Evolutionary conservation across 2,888 invertebrate species (phyloP).

Genomic region (Tachina fera): DNA sequence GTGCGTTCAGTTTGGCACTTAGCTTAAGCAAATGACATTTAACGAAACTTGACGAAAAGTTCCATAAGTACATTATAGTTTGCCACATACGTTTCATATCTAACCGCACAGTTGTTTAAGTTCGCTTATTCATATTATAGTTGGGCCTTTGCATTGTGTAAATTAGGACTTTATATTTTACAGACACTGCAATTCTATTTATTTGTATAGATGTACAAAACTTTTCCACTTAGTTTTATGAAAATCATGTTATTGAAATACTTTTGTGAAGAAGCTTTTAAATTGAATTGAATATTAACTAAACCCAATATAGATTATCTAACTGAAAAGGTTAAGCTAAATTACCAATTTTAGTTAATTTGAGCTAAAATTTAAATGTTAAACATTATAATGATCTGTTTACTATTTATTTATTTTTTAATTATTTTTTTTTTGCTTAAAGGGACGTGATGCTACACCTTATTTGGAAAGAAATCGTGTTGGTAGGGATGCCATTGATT

Average conservation of each 20-base stretch:
- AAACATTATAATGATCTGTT: constrained; percentile 40
- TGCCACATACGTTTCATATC: no score
- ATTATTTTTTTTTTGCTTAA: constrained; percentile 45
- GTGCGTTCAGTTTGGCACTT: no score
- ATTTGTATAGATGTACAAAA: neutral
- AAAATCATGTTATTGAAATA: constrained; percentile 29
- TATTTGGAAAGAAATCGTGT: constrained; percentile 97
- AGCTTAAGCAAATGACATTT: no score
- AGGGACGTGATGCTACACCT: constrained; percentile 97
- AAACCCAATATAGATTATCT: constrained; percentile 37
- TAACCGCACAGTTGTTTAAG: no score
- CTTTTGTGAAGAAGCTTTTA: constrained; percentile 30
- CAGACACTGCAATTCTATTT: no score
- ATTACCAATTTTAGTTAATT: constrained; percentile 1
- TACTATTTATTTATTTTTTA: constrained; percentile 8
- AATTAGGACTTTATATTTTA: no score
- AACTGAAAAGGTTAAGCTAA: constrained; percentile 54
- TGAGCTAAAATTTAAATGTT: constrained; percentile 45
- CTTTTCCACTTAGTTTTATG: neutral
- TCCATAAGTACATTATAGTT: no score
- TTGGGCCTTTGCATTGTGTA: no score
- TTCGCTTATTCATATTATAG: no score
- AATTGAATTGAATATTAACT: constrained; percentile 41
- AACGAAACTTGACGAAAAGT: no score
- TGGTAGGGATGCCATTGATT: constrained; percentile 96